Base-by-base conservation (phyloP, 1,140 invertebrate genomes). In the Drosophila parabipectinata region DNA sequence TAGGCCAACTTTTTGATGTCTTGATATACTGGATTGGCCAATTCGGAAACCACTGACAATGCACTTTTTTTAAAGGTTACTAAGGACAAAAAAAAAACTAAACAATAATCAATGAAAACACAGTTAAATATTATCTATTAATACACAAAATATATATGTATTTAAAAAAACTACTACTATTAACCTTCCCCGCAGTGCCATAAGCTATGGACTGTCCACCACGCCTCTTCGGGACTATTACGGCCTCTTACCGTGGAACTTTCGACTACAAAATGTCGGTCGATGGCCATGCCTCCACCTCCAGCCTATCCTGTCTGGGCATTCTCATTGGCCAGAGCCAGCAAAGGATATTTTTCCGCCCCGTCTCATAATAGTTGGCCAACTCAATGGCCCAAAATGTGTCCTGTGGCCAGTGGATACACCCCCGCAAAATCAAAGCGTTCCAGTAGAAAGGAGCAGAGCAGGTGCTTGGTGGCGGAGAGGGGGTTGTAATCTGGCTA, bases 341-440 rank as follows among this genome's bases (percentile, higher is more conserved):
- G 48, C n/a, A 18, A 59, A 52, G 61, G 32, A 64, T 58, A 53
- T 57, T 57, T 67, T 48, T 59, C 64, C 64, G 44, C 18, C 48
- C 45, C 6, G 63, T 73, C 77, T 57, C 82, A 81, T 89, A 89
- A 90, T 74, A 89, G 85, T 89, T 85, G 81, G 66, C 50, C 73
- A 78, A 89, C 73, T 80, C 64, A 57, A 74, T 56, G 72, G 66
- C 56, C 64, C 63, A 39, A 4, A 47, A 4, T 37, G 10, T 47
- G 37, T 21, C 7, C 28, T 21, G 2, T 1, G 57, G 18, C 44
- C 14, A 14, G 39, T 14, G 39, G 12, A 14, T n/a, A 14, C 39
- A n/a, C 12, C 39, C 44, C 44, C 44, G 18, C 9, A 21, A 47
- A 47, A 47, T 47, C 44, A 47, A 47, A 47, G 18, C 44, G 44